Evolutionary conservation across 2,113 vertebrate species (phyloP).

Genomic region (Rhinopomastus cyanomelas): DNA sequence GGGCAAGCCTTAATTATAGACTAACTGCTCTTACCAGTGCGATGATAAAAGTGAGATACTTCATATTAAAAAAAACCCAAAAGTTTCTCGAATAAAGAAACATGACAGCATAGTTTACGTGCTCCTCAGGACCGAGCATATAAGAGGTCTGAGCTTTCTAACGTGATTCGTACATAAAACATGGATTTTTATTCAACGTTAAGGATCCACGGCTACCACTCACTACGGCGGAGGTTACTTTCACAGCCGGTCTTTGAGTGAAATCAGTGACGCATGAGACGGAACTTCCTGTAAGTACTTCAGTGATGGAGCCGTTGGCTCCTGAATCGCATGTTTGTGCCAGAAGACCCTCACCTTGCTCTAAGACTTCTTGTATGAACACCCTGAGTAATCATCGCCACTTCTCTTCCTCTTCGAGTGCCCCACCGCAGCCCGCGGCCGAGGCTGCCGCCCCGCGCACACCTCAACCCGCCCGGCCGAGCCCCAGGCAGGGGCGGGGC

Average conservation of each 20-base stretch:
- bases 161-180: background rate
- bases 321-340: fast-evolving
- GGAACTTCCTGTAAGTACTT: fast-evolving
- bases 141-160: background rate
- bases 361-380: fast-evolving
- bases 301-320: fast-evolving
- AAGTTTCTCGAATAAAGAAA: background rate
- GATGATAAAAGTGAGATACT: background rate
- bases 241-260: fast-evolving
- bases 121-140: fast-evolving
- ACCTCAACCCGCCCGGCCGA: background rate
- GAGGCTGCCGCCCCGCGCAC: background rate
- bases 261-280: fast-evolving
- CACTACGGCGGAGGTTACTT: fast-evolving
- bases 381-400: too few species aligned
- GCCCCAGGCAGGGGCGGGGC: too few species aligned
- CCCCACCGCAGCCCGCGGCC: background rate
- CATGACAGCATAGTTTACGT: too few species aligned
- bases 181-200: background rate
- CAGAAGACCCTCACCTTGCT: fast-evolving
- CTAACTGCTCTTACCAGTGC: background rate
- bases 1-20: background rate
- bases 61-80: background rate
- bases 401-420: too few species aligned
- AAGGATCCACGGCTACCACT: background rate